Percentiles rank a stretch among this genome's conserved stretches.
Evolutionary conservation across 1,140 invertebrate species (phyloP).

Genomic region (Eupristina koningsbergeri): DNA sequence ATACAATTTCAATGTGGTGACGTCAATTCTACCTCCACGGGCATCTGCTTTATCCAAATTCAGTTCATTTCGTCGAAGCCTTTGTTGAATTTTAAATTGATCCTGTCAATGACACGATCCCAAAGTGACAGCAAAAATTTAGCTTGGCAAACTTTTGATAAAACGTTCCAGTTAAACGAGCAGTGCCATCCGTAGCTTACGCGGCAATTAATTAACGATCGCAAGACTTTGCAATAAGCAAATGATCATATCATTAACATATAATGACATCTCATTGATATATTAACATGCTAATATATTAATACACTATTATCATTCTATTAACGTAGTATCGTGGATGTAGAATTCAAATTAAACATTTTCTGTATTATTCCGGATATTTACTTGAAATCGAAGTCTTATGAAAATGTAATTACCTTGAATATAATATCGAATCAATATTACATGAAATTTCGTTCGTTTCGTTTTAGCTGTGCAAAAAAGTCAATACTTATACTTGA

Average conservation of each 20-base stretch:
- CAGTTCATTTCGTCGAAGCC: constrained; percentile 20
- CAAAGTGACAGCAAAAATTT: constrained; percentile 34
- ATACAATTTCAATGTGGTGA: constrained; percentile 31
- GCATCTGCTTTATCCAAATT: constrained; percentile 21
- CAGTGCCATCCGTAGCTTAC: constrained; percentile 8
- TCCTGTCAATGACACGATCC: constrained; percentile 37
- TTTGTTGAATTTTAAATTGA: constrained; percentile 45
- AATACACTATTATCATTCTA: too few relatives aligned
- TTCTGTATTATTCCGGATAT: neutral
- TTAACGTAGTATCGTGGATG: too few relatives aligned
- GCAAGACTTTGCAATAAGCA: neutral
- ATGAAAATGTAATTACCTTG: neutral
- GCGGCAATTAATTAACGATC: constrained; percentile 42
- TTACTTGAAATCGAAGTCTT: neutral
- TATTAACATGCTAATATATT: too few relatives aligned
- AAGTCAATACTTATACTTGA: neutral
- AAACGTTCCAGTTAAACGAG: constrained; percentile 16
- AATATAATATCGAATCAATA: neutral
- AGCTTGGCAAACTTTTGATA: constrained; percentile 34
- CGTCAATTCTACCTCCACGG: constrained; percentile 15
- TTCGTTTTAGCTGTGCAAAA: neutral
- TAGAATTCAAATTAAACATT: neutral
- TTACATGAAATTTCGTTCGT: neutral
- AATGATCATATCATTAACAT: too few relatives aligned
- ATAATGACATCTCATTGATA: too few relatives aligned